phyloP scores from a whole-genome alignment of 2,888 invertebrate species.

The Dromius quadrimaculatus region DNA sequence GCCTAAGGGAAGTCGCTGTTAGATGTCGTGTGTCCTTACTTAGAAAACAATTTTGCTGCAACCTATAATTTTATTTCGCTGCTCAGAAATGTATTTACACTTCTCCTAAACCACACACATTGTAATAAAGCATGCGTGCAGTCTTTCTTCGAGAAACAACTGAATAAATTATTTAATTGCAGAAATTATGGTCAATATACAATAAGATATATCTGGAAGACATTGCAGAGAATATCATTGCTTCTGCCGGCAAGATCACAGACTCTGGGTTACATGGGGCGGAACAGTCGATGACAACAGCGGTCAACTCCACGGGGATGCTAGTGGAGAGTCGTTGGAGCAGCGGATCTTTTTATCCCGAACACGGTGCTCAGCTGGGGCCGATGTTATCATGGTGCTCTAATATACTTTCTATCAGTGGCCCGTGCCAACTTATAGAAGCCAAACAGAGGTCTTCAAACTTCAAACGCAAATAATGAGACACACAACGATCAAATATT shows the following conservation, averaged over 20 bases:
- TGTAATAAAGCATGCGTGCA: too few species aligned
- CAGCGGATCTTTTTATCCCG: conserved; percentile 3
- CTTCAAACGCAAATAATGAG: too few species aligned
- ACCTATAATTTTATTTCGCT: conserved; percentile 8
- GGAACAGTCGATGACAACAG: conserved; percentile 37
- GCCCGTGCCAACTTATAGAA: background rate
- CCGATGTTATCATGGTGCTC: background rate
- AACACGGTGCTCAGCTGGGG: too few species aligned
- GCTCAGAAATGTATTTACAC: background rate
- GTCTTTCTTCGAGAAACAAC: too few species aligned
- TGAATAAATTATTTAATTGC: too few species aligned
- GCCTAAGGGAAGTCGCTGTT: conserved; percentile 1
- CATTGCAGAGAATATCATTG: too few species aligned
- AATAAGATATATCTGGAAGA: too few species aligned
- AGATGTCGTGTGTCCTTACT: conserved; percentile 1
- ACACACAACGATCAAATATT: too few species aligned
- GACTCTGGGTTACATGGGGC: conserved; percentile 4
- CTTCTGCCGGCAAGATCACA: conserved; percentile 2
- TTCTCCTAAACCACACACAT: too few species aligned
- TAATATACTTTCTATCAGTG: conserved; percentile 15
- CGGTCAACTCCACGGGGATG: conserved; percentile 18
- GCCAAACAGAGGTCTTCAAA: background rate
- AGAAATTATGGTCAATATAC: too few species aligned
- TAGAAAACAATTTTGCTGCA: conserved; percentile 21
- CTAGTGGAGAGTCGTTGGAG: background rate